Conservation (phyloP, 1,140 invertebrate genomes). For the Babylonia areolata region DNA sequence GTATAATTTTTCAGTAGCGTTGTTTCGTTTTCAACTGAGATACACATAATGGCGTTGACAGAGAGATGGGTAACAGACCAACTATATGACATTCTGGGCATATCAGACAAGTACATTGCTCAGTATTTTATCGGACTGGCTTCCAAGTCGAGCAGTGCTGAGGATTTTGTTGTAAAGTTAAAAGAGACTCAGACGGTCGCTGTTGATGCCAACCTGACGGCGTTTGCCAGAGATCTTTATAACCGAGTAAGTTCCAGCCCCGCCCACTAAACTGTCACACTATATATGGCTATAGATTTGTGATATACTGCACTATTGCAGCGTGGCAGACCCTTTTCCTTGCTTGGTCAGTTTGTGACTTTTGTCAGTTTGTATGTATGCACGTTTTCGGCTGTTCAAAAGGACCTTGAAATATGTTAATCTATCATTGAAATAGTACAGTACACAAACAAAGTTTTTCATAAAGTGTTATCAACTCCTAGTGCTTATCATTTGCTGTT, state of each 20-base stretch:
- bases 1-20: neutral
- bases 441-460: no score
- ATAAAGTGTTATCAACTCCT: no score
- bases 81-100: conserved; percentile 78
- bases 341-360: no score
- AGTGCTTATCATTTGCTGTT: no score
- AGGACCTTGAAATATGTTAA: no score
- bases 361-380: no score
- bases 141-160: conserved; percentile 72
- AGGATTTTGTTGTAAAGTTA: conserved; percentile 76
- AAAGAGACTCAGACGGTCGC: conserved; percentile 77
- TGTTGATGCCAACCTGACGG: conserved; percentile 73
- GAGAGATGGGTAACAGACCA: conserved; percentile 78
- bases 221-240: conserved; percentile 75
- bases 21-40: neutral
- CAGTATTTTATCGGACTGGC: conserved; percentile 78
- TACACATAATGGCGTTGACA: conserved; percentile 35
- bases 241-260: conserved; percentile 67
- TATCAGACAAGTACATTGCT: conserved; percentile 78
- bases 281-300: no score
- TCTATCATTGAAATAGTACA: no score
- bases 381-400: no score
- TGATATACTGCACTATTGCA: no score
- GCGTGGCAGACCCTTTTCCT: no score
- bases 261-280: no score